Evolutionary conservation across 2,113 vertebrate genomes (phyloP).

Genomic region (Coreoperca whiteheadi): DNA sequence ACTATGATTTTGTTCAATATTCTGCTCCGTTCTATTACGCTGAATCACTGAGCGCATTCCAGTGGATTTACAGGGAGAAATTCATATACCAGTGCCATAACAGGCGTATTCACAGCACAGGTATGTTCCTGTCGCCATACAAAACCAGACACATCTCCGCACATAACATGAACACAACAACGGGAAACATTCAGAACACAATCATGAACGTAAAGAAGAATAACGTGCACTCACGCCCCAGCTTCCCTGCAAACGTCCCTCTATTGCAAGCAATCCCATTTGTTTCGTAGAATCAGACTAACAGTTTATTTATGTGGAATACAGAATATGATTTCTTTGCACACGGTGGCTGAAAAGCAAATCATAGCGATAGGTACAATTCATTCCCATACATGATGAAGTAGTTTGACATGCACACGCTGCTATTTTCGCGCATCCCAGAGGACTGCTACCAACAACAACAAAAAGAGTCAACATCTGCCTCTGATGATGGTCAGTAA

Average conservation of each 20-base stretch:
- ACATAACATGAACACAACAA: neutral
- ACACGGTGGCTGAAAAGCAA: neutral
- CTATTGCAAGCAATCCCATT: neutral
- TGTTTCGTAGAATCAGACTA: neutral
- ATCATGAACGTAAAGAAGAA: neutral
- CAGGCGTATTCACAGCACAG: neutral
- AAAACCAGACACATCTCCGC: too few relatives aligned
- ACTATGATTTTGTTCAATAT: neutral
- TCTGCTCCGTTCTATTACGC: neutral
- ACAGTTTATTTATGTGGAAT: neutral
- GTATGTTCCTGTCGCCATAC: neutral
- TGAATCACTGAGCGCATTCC: neutral
- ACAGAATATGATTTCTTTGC: neutral
- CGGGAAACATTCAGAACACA: neutral
- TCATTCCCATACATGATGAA: conserved; percentile 37
- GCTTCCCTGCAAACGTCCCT: too few relatives aligned
- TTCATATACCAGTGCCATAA: too few relatives aligned
- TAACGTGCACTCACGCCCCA: neutral
- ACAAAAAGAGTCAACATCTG: conserved; percentile 50
- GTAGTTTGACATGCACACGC: conserved; percentile 2
- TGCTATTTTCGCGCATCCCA: conserved; percentile 53
- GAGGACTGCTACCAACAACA: conserved; percentile 10
- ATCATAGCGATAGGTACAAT: neutral
- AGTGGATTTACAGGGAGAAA: neutral
- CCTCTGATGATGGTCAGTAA: conserved; percentile 24